Evolutionary conservation across 2,888 invertebrate genomes (phyloP).

Genomic region (Trachelus stipa): DNA sequence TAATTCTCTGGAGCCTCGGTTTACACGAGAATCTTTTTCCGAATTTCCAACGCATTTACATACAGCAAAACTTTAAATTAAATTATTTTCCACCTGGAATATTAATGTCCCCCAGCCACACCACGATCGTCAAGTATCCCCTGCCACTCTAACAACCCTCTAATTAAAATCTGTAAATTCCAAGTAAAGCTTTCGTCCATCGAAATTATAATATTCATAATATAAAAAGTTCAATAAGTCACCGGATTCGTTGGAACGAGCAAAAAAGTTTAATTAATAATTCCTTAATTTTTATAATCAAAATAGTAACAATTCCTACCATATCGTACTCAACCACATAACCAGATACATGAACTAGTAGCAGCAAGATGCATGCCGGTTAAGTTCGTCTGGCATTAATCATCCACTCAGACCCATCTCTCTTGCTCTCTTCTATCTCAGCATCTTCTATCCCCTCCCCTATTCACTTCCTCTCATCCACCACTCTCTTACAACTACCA

Average conservation of each 20-base stretch:
- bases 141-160: neutral
- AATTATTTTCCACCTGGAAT: slow-evolving; percentile 2
- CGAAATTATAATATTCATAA: neutral
- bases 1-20: neutral
- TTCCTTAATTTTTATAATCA: neutral
- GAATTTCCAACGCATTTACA: neutral
- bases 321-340: neutral
- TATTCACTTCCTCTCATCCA: slow-evolving; percentile 7
- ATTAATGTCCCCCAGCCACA: neutral
- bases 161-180: neutral
- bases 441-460: neutral
- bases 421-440: slow-evolving; percentile 9
- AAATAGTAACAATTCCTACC: neutral
- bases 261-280: neutral
- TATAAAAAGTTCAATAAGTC: neutral
- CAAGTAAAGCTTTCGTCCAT: neutral
- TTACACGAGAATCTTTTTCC: neutral
- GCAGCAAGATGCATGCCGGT: slow-evolving; percentile 24
- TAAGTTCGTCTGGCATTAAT: slow-evolving; percentile 43
- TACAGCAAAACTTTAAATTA: neutral
- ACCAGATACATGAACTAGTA: neutral
- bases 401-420: slow-evolving; percentile 33
- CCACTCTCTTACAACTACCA: neutral
- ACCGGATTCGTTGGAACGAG: neutral
- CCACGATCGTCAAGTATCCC: neutral